These are phyloP conservation scores for Lepidostoma basale DNA, from an alignment of 1,140 invertebrate genomes.

Conservation along the genomic window DNA sequence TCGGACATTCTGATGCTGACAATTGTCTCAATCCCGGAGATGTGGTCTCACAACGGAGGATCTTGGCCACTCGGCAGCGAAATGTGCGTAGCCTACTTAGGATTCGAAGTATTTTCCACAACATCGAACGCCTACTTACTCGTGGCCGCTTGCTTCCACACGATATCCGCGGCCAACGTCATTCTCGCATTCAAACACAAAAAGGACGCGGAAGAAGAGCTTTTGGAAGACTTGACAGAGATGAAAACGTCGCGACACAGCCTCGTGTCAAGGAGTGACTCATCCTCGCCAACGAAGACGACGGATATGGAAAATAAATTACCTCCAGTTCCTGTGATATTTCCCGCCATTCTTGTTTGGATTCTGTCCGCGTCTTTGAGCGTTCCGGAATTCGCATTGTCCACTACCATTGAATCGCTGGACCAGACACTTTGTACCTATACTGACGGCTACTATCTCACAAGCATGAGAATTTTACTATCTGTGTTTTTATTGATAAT, in stretches of 20 bases:
- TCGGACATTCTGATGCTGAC: conserved; percentile 56
- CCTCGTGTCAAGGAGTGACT: conserved; percentile 54
- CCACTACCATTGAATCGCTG: conserved; percentile 50
- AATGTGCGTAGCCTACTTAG: conserved; percentile 58
- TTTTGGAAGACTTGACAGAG: conserved; percentile 44
- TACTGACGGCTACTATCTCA: conserved; percentile 52
- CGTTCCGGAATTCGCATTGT: conserved; percentile 60
- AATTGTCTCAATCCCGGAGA: conserved; percentile 56
- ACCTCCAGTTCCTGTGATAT: conserved; percentile 55
- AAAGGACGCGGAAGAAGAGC: conserved; percentile 59
- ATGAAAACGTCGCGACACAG: conserved; percentile 57
- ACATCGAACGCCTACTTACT: conserved; percentile 61
- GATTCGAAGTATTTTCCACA: conserved; percentile 59
- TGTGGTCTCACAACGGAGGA: conserved; percentile 55
- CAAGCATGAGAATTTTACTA: conserved; percentile 55
- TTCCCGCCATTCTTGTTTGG: conserved; percentile 62
- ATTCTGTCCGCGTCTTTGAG: conserved; percentile 61
- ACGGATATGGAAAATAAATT: conserved; percentile 57
- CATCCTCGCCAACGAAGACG: conserved; percentile 54
- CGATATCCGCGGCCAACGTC: conserved; percentile 61
- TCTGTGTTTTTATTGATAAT: conserved; percentile 55
- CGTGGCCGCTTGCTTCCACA: conserved; percentile 60
- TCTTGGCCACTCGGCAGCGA: conserved; percentile 58
- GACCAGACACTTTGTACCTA: conserved; percentile 52
- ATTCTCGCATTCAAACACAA: conserved; percentile 50